Percentiles rank a stretch among this genome's conserved stretches.
phyloP scores from a whole-genome alignment of 2,113 vertebrate species.

The Emydocephalus ijimae region DNA sequence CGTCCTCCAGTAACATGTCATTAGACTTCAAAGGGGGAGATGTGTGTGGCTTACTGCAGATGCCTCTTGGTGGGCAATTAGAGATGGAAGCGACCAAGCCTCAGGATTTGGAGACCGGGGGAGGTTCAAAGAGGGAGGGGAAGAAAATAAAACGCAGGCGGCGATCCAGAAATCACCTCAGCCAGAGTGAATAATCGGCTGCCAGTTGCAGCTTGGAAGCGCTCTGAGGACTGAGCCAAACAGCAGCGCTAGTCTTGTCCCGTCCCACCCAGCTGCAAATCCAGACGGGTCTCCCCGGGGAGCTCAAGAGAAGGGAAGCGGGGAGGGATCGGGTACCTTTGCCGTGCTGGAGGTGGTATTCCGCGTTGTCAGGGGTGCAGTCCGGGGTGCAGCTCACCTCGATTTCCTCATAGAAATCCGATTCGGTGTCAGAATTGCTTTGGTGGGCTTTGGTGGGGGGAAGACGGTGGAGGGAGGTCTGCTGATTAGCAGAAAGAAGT shows the following conservation, averaged over 20 bases:
- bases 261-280: neutral
- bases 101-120: neutral
- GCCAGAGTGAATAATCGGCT: neutral
- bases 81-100: neutral
- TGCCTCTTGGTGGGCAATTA: constrained; percentile 8
- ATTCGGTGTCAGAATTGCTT: constrained; percentile 96
- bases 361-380: constrained; percentile 80
- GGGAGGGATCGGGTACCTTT: constrained; percentile 80
- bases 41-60: constrained; percentile 6
- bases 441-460: constrained; percentile 80
- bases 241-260: neutral
- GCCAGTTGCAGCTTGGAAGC: neutral
- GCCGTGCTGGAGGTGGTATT: constrained; percentile 88
- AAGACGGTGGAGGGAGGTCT: constrained; percentile 66
- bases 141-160: neutral
- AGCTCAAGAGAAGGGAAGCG: constrained; percentile 29
- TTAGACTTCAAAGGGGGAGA: constrained; percentile 18
- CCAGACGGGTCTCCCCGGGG: constrained; percentile 25
- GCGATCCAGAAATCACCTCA: neutral
- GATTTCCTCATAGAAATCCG: constrained; percentile 99
- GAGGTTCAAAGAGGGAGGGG: neutral
- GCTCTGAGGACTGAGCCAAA: neutral
- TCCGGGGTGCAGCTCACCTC: constrained; percentile 98
- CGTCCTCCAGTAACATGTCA: constrained; percentile 5
- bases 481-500: constrained; percentile 69